Evolutionary conservation across 1,140 invertebrate species (phyloP).

Genomic region (Epicauta chinensis): DNA sequence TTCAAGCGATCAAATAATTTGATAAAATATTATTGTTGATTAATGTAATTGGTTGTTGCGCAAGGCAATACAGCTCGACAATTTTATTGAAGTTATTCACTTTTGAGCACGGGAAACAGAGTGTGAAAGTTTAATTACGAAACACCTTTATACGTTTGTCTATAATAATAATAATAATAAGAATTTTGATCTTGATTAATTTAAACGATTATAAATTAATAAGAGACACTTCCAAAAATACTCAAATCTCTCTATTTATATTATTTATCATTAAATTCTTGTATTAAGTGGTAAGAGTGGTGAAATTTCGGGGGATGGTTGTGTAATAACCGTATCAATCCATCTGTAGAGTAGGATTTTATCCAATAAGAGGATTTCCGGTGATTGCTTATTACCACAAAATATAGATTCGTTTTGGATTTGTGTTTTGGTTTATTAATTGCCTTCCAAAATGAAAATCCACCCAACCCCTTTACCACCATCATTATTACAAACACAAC

Average conservation of each 20-base stretch:
- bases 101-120: constrained; percentile 4
- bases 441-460: constrained; percentile 10
- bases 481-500: too few species aligned
- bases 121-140: constrained; percentile 9
- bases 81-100: constrained; percentile 7
- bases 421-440: constrained; percentile 21
- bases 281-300: too few species aligned
- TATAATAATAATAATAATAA: too few species aligned
- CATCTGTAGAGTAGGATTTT: constrained; percentile 17
- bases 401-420: constrained; percentile 21
- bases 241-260: too few species aligned
- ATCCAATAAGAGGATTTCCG: constrained; percentile 20
- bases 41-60: constrained; percentile 2
- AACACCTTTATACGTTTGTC: not conserved
- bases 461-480: too few species aligned
- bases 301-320: too few species aligned
- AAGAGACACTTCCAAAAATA: too few species aligned
- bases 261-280: too few species aligned
- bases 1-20: too few species aligned
- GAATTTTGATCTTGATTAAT: too few species aligned
- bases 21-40: too few species aligned
- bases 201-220: too few species aligned
- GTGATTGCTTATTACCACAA: constrained; percentile 26
- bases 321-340: not conserved
- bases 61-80: constrained; percentile 3